Percentiles rank a stretch among this genome's conserved stretches.
Evolutionary conservation across 2,113 vertebrate genomes (phyloP).

Genomic region (Rhinichthys klamathensis): DNA sequence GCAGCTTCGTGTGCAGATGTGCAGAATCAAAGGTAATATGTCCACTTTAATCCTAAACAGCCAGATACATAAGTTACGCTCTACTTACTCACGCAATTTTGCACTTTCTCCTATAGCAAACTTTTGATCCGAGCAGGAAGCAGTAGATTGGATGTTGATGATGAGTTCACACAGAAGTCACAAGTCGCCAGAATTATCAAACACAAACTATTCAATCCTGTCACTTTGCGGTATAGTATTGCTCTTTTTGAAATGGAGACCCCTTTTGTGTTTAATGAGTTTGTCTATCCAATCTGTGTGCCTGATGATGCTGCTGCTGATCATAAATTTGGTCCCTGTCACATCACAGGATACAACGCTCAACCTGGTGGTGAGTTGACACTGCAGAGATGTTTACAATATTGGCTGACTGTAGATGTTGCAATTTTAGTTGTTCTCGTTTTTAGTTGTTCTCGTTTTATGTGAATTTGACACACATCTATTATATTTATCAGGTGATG

Average conservation of each 20-base stretch:
- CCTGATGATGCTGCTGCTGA: background rate
- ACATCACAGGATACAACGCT: constrained; percentile 29
- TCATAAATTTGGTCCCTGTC: background rate
- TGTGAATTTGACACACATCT: no score
- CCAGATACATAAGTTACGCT: no score
- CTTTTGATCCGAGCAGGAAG: constrained; percentile 39
- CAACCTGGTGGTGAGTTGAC: constrained; percentile 5
- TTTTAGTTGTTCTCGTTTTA: background rate
- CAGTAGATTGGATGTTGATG: background rate
- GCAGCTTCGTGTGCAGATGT: background rate
- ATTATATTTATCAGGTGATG: background rate
- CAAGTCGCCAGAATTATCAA: background rate
- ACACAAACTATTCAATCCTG: constrained; percentile 21
- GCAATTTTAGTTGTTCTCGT: background rate
- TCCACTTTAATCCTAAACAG: background rate
- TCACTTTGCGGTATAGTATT: constrained; percentile 1
- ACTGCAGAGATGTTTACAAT: no score
- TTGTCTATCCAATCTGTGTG: constrained; percentile 24
- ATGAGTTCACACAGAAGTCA: background rate
- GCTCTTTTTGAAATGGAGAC: constrained; percentile 18
- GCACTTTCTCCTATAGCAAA: background rate
- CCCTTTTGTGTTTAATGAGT: background rate
- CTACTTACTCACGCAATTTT: background rate
- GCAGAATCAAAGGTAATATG: background rate
- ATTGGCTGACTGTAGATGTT: background rate